A percentile compares a stretch with the other conserved stretches of the same genome.
Evolutionary conservation across 2,888 invertebrate species (phyloP).

Genomic region (Amaurobius ferox): DNA sequence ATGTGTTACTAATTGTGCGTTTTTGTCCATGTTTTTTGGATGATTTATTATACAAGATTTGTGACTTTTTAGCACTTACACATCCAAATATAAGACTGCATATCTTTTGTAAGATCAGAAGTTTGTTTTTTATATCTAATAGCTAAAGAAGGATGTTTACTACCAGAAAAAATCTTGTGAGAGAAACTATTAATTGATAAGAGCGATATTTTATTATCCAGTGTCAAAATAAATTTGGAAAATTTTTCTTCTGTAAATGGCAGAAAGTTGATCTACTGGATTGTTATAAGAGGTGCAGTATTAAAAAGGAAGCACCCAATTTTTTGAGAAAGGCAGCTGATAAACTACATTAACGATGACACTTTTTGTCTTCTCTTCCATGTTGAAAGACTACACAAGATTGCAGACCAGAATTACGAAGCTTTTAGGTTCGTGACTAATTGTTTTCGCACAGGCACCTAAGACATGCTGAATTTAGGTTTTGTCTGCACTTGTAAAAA

Average conservation of each 20-base stretch:
- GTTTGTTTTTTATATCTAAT: slow-evolving; percentile 72
- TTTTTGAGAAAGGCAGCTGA: slow-evolving; percentile 69
- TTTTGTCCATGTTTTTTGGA: slow-evolving; percentile 72
- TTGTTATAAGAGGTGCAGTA: slow-evolving; percentile 60
- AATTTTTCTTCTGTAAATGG: slow-evolving; percentile 53
- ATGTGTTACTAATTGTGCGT: slow-evolving; percentile 60
- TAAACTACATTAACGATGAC: slow-evolving; percentile 64
- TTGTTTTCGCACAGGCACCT: slow-evolving; percentile 70
- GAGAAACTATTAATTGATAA: slow-evolving; percentile 50
- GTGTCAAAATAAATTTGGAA: slow-evolving; percentile 61
- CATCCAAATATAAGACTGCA: slow-evolving; percentile 66
- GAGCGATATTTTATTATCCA: slow-evolving; percentile 66
- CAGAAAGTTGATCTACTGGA: slow-evolving; percentile 41
- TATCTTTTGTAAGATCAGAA: slow-evolving; percentile 66
- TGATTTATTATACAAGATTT: slow-evolving; percentile 70
- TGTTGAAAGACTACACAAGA: slow-evolving; percentile 64
- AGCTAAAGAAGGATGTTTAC: slow-evolving; percentile 40
- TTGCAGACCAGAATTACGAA: slow-evolving; percentile 61
- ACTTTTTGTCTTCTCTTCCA: slow-evolving; percentile 65
- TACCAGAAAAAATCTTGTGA: slow-evolving; percentile 40
- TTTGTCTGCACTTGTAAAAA: slow-evolving; percentile 66
- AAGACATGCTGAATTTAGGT: slow-evolving; percentile 68
- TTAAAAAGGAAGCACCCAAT: slow-evolving; percentile 50
- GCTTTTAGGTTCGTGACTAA: slow-evolving; percentile 64
- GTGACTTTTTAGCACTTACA: slow-evolving; percentile 72